Percentiles rank a stretch among this genome's conserved stretches.
These are phyloP conservation scores for Ptychoptera contaminata DNA, from an alignment of 2,888 invertebrate genomes.

Conservation along the genomic window DNA sequence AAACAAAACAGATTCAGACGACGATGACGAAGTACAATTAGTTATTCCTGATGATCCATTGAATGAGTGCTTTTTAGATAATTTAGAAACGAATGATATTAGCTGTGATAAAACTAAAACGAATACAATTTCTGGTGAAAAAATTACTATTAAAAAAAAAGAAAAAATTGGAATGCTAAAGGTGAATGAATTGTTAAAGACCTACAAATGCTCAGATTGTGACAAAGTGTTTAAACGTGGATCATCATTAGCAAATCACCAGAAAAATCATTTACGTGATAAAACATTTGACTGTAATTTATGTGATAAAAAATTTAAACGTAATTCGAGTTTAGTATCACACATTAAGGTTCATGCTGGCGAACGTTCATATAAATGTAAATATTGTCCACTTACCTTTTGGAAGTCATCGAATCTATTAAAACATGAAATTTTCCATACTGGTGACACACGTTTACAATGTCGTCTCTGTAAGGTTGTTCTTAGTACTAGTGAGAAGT, in stretches of 20 bases:
- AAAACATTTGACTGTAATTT: not conserved
- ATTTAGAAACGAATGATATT: no score
- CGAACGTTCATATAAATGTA: constrained; percentile 15
- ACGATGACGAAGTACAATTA: constrained; percentile 1
- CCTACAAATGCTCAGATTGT: not conserved
- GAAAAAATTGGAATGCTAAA: not conserved
- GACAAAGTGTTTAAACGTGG: not conserved
- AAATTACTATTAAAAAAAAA: no score
- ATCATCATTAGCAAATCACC: not conserved
- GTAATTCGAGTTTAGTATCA: constrained; percentile 1
- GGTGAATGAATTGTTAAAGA: not conserved
- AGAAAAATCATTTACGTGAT: not conserved
- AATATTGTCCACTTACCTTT: constrained; percentile 9
- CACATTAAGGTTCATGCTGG: not conserved
- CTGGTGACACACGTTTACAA: constrained; percentile 3
- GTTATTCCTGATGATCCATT: constrained; percentile 2
- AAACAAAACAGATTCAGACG: not conserved
- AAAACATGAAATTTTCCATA: constrained; percentile 6
- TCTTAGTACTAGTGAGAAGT: not conserved
- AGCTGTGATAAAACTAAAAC: no score
- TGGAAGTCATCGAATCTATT: not conserved
- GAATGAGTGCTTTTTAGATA: not conserved
- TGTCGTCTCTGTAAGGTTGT: not conserved
- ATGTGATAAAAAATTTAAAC: constrained; percentile 1
- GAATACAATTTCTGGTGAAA: no score